Conservation (phyloP, 2,113 vertebrate genomes). For the Hystrix cristata region DNA sequence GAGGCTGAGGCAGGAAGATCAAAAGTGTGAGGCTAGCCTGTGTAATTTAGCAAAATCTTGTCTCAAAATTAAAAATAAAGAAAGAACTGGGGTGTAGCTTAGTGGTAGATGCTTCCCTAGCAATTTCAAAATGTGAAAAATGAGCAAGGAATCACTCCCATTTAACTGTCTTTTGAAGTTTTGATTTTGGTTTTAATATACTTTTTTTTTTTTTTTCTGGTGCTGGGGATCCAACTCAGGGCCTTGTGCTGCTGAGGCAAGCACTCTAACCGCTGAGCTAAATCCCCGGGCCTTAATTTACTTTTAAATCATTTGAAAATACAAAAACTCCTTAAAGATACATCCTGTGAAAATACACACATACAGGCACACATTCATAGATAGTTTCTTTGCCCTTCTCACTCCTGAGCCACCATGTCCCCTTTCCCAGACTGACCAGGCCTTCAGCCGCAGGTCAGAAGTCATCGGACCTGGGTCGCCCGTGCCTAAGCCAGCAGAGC, state of each 20-base stretch:
- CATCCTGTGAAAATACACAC: neutral
- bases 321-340: neutral
- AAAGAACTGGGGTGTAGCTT: neutral
- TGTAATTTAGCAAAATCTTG: neutral
- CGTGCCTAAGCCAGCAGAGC: neutral
- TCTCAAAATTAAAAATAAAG: neutral
- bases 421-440: neutral
- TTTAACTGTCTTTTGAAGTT: neutral
- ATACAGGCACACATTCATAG: neutral
- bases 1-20: neutral
- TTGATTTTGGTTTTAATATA: neutral
- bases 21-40: neutral
- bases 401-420: neutral
- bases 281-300: neutral
- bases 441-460: neutral
- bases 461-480: neutral
- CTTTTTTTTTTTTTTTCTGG: neutral
- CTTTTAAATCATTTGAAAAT: neutral
- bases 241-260: too few species aligned
- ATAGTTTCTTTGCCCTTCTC: neutral
- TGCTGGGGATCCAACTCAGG: too few species aligned
- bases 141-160: neutral
- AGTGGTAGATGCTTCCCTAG: neutral
- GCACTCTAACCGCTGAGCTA: too few species aligned
- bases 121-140: neutral